These are phyloP conservation scores for Brachyistius frenatus DNA, from an alignment of 2,113 vertebrate genomes.

Conservation along the genomic window DNA sequence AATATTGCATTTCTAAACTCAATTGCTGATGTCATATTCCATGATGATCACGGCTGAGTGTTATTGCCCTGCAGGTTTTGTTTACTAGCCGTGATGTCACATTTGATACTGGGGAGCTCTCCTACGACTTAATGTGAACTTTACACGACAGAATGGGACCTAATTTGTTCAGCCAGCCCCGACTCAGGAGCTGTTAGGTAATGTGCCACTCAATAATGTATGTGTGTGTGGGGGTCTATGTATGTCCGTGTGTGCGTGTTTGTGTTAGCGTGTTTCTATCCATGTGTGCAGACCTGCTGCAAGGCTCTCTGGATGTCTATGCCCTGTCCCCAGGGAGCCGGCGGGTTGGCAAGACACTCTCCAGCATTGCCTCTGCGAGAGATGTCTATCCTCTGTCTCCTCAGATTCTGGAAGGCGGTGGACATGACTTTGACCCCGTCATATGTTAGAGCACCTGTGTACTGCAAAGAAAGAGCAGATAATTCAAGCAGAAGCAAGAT, in stretches of 20 bases:
- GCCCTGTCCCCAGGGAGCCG: conserved; percentile 98
- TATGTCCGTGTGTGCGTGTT: conserved; percentile 5
- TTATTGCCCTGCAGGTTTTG: conserved; percentile 75
- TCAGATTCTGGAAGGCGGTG: conserved; percentile 95
- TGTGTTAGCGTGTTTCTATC: neutral
- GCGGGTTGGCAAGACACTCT: conserved; percentile 97
- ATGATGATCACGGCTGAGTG: conserved; percentile 77
- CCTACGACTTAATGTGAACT: conserved; percentile 79
- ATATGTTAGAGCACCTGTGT: conserved; percentile 95
- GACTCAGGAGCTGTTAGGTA: conserved; percentile 74
- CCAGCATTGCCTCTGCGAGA: conserved; percentile 96
- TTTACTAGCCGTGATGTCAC: conserved; percentile 81
- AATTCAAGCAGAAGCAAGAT: conserved; percentile 7
- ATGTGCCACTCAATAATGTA: conserved; percentile 74
- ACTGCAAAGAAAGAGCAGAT: conserved; percentile 81
- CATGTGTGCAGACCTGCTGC: conserved; percentile 89
- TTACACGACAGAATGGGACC: conserved; percentile 80
- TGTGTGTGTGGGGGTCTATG: conserved; percentile 13
- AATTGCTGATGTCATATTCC: conserved; percentile 80
- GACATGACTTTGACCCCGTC: conserved; percentile 98
- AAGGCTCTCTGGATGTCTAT: conserved; percentile 98
- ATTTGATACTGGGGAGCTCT: conserved; percentile 76
- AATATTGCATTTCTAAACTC: conserved; percentile 79
- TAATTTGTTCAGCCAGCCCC: conserved; percentile 80
- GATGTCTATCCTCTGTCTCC: conserved; percentile 96